Base-by-base conservation (phyloP, 37 sponge, comb jelly and placozoan genomes). In the Chondrilla cf. caribensis region DNA sequence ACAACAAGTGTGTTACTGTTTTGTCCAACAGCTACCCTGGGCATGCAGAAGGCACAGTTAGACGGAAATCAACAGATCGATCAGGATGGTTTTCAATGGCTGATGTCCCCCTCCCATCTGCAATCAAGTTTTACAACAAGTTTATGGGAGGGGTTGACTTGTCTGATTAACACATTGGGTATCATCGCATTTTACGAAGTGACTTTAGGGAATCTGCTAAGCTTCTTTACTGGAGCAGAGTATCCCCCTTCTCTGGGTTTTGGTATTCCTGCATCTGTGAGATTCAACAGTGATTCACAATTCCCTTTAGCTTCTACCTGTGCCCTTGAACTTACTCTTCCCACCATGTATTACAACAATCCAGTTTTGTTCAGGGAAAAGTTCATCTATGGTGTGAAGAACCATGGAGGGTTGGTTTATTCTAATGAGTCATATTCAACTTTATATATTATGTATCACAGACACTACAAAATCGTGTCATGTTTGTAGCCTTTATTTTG, bases 211-310 rank as follows among this genome's bases (percentile, higher is more conserved):
- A 17, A 37, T 3, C n/a, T 73, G 25, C 41, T 73, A 39, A 73
- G 76, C 24, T 73, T 73, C 25, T 73, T 73, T 37, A 73, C 76
- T 14, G 76, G 76, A 19, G 44, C 76, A 18, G 76, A 73, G 43
- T 37, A 39, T 18, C 76, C 76, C 24, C 76, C 76, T 6, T 43
- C 76, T 17, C n/a, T 39, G 7, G 76, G 76, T 40, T 62, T 62
- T 62, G 29, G 15, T 6, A 28, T 62, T 29, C 64, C 64, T 29
- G 64, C 18, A 62, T 29, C 29, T 19, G 15, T 62, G 4, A 6
- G 29, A 29, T 62, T 62, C 29, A 62, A 62, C 64, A n/a, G 29
- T 29, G 29, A n/a, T 19, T 62, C 64, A 7, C 29, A 62, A 15
- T 62, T 62, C 22, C 64, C 64, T 7, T n/a, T 19, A 29, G 64